These are phyloP conservation scores for Piezodorus guildinii DNA, from an alignment of 1,140 invertebrate genomes.

Conservation along the genomic window DNA sequence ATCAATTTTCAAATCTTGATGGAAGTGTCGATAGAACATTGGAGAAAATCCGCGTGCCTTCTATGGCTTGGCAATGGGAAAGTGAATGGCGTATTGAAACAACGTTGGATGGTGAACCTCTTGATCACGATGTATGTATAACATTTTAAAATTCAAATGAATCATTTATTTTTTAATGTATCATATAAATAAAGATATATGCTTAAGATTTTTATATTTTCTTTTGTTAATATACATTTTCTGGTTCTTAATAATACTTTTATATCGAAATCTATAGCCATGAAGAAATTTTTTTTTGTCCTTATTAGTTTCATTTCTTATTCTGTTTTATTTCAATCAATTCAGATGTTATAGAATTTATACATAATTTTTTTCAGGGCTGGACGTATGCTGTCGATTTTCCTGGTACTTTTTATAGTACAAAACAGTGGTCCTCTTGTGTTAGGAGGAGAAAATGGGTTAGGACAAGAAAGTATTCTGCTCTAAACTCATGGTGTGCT, in stretches of 20 bases:
- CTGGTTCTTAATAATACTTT: too few species aligned
- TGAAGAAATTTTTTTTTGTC: neutral
- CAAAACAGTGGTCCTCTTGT: slow-evolving; percentile 82
- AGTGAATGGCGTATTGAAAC: slow-evolving; percentile 83
- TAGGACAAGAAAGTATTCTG: slow-evolving; percentile 71
- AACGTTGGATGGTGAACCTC: slow-evolving; percentile 70
- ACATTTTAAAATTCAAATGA: neutral
- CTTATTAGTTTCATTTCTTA: too few species aligned
- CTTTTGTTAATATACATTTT: too few species aligned
- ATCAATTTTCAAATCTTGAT: slow-evolving; percentile 70
- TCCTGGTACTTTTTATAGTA: slow-evolving; percentile 65
- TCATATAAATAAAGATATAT: neutral
- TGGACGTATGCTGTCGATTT: slow-evolving; percentile 93
- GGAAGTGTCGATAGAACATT: slow-evolving; percentile 63
- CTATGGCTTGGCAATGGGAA: slow-evolving; percentile 89
- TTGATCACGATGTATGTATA: slow-evolving; percentile 63
- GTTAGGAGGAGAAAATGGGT: slow-evolving; percentile 83
- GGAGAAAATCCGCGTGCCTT: slow-evolving; percentile 71
- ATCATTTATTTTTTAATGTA: neutral
- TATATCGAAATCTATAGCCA: too few species aligned
- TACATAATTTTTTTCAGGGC: slow-evolving; percentile 38
- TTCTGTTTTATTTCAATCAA: neutral
- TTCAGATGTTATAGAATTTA: neutral
- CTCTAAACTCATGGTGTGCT: slow-evolving; percentile 82
- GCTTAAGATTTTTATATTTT: too few species aligned